A percentile compares a stretch with the other conserved stretches of the same genome.
These are phyloP conservation scores for Papilio demoleus DNA, from an alignment of 2,888 invertebrate species.

Conservation along the genomic window DNA sequence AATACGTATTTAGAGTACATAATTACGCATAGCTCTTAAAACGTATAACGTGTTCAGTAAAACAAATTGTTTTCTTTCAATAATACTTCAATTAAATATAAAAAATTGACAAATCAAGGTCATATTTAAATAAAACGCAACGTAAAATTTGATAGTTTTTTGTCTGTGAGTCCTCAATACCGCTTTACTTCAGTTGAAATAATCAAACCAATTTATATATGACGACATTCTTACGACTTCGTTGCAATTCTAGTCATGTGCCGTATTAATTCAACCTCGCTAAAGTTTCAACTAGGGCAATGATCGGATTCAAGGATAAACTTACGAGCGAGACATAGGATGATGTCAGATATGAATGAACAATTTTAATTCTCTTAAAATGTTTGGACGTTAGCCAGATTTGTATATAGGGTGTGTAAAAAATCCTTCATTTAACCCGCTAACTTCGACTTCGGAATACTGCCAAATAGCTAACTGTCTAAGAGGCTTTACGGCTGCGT, in stretches of 20 bases:
- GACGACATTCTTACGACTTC: background rate
- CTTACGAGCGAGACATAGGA: background rate
- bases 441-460: constrained; percentile 40
- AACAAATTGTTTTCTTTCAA: no score
- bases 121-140: background rate
- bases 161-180: background rate
- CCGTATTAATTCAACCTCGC: constrained; percentile 11
- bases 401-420: constrained; percentile 41
- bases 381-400: constrained; percentile 45
- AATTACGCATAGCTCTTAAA: no score
- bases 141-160: background rate
- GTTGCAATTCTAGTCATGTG: constrained; percentile 11
- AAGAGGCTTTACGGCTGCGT: constrained; percentile 33
- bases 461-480: constrained; percentile 38
- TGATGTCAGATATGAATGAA: constrained; percentile 52
- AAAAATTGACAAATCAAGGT: no score
- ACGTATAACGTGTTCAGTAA: no score
- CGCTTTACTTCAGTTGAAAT: background rate
- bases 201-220: constrained; percentile 8
- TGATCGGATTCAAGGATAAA: constrained; percentile 31
- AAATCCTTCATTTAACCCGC: constrained; percentile 40
- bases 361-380: constrained; percentile 53
- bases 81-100: no score
- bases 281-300: constrained; percentile 1
- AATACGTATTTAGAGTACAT: no score